phyloP scores from a whole-genome alignment of 2,888 invertebrate genomes.

The Plagodis dolabraria region DNA sequence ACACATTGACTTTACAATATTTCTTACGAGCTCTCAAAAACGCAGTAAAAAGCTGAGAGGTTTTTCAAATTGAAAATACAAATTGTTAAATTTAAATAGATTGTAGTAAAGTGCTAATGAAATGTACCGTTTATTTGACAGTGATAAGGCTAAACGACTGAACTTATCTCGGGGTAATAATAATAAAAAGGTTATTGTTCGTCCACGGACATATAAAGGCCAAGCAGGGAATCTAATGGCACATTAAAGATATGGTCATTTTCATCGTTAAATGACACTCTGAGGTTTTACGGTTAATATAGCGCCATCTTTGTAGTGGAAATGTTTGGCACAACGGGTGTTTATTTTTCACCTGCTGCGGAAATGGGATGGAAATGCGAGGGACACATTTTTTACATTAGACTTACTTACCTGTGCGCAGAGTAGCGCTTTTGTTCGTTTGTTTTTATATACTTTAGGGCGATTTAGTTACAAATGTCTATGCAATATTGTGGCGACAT shows the following conservation, averaged over 20 bases:
- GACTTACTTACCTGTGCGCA: too few species aligned
- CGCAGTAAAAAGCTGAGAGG: constrained; percentile 6
- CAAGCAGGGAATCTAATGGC: constrained; percentile 60
- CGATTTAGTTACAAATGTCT: too few species aligned
- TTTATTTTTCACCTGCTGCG: background rate
- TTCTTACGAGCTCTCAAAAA: constrained; percentile 9
- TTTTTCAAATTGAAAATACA: constrained; percentile 19
- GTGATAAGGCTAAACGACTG: constrained; percentile 46
- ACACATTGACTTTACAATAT: constrained; percentile 4
- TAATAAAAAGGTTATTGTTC: constrained; percentile 60
- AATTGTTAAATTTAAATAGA: constrained; percentile 26
- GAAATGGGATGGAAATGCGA: constrained; percentile 10
- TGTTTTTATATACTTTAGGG: too few species aligned
- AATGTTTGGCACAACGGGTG: constrained; percentile 7
- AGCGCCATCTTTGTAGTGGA: constrained; percentile 34
- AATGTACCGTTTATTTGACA: constrained; percentile 46
- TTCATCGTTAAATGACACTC: constrained; percentile 59
- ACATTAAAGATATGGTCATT: constrained; percentile 70
- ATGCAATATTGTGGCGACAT: too few species aligned
- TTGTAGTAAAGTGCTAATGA: constrained; percentile 34
- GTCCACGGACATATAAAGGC: constrained; percentile 55
- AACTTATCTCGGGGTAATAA: constrained; percentile 60
- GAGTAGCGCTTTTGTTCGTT: too few species aligned
- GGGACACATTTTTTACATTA: background rate
- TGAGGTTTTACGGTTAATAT: constrained; percentile 60